A percentile compares a stretch with the other conserved stretches of the same genome.
These are phyloP conservation scores for Listrodromus nycthemerus DNA, from an alignment of 2,888 invertebrate species.

Conservation along the genomic window DNA sequence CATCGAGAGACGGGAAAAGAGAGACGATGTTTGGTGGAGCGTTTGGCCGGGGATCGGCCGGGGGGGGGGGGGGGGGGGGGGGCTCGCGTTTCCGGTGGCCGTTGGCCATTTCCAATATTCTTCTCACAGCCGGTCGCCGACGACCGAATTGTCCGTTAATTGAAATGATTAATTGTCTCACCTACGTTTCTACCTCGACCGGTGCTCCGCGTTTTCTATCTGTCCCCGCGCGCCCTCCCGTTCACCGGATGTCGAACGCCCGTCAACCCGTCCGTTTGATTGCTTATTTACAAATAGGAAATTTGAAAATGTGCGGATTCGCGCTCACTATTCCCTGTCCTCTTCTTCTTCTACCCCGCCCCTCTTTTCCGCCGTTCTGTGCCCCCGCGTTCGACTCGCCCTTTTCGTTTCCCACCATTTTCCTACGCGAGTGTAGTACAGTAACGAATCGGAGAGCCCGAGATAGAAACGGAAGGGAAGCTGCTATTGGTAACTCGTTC, in stretches of 20 bases:
- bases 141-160: constrained; percentile 84
- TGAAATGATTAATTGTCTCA: constrained; percentile 85
- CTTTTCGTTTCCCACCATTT: constrained; percentile 22
- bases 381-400: constrained; percentile 20
- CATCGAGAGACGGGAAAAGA: constrained; percentile 55
- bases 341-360: constrained; percentile 22
- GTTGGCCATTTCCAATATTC: constrained; percentile 81
- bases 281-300: constrained; percentile 85
- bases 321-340: constrained; percentile 62
- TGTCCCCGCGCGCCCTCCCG: constrained; percentile 45
- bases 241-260: constrained; percentile 66
- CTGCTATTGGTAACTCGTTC: constrained; percentile 57
- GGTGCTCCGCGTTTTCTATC: constrained; percentile 58
- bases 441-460: constrained; percentile 58
- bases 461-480: constrained; percentile 59
- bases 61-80: constrained; percentile 14
- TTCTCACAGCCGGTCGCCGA: constrained; percentile 76
- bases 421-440: constrained; percentile 47
- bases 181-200: constrained; percentile 71
- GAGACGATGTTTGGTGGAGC: constrained; percentile 22
- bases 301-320: constrained; percentile 84
- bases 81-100: constrained; percentile 76
- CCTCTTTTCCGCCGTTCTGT: not conserved
- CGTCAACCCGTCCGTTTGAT: constrained; percentile 76
- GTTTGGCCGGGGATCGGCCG: constrained; percentile 8